Evolutionary conservation across 1,140 invertebrate genomes (phyloP), one percentile per base, ranked within the genome.

Genomic region (Sesamia nonagrioides): DNA sequence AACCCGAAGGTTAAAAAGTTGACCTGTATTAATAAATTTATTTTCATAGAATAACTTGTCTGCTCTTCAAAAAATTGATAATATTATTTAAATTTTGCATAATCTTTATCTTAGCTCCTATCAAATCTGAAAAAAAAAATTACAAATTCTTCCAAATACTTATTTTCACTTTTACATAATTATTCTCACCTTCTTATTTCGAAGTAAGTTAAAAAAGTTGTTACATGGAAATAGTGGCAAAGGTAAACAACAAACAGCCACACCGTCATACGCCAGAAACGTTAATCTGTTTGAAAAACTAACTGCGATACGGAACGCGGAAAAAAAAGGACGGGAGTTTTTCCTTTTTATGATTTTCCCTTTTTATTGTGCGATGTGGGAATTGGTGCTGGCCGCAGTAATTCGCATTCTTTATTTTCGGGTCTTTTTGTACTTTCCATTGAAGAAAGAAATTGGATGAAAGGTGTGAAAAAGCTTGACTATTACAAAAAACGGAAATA

Each of bases 221-320:
- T 52, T 45, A 71, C 68, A 71, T 21, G 18, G 52, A 52, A 71
- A 71, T 71, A 52, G 68, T 37, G 6, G 68, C 68, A 71, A 71
- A 71, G 68, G 68, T 71, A 27, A 52, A 33, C 45, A 27, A 35
- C 68, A 71, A 52, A 71, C 68, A 71, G 48, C 68, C 68, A 52
- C 3, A 27, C 27, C 3, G 40, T 8, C 27, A 13, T 11, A 58
- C 42, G 68, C 21, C 68, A 21, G 1, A 45, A 71, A 52, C 21
- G 68, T 71, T 52, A 71, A 71, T 71, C 68, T 71, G 52, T 71
- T 45, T 52, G 33, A 71, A 52, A 71, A 71, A 71, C 61, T 66
- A 61, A 40, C 60, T 37, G 61, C 61, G 33, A 66, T 66, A 21
- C 61, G 61, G 21, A 66, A 17, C 61, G 40, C 33, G 33, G 35